phyloP scores from a whole-genome alignment of 2,888 invertebrate species.

The Macrophya annulata region DNA sequence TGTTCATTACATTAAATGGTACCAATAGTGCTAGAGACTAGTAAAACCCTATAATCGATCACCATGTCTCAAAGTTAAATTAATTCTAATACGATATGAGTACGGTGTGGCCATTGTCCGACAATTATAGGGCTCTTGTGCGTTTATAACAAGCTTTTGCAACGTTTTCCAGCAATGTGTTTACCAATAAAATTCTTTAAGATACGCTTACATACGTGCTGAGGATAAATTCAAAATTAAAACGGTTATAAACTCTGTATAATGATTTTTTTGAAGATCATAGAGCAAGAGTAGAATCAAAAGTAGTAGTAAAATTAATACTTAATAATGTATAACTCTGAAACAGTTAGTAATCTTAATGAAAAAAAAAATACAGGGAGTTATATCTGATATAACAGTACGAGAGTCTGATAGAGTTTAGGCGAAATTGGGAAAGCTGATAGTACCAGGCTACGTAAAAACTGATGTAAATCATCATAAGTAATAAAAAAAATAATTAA shows the following conservation, averaged over 20 bases:
- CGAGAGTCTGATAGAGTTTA: no score
- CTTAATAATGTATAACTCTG: no score
- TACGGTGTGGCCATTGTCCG: background rate
- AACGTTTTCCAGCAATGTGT: background rate
- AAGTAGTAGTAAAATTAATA: no score
- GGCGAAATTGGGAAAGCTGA: no score
- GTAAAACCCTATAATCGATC: background rate
- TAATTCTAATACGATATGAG: conserved; percentile 5
- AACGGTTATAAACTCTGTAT: background rate
- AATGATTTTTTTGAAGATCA: background rate
- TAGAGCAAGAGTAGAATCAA: background rate
- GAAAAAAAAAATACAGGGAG: no score
- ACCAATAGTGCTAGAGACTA: background rate
- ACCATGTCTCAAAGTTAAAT: background rate
- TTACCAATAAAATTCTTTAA: background rate
- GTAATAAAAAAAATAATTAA: background rate
- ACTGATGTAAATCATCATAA: background rate
- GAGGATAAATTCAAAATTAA: background rate
- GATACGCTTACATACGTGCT: background rate
- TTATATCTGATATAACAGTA: no score
- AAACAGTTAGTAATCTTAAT: no score
- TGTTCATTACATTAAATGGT: conserved; percentile 10
- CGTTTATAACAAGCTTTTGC: background rate
- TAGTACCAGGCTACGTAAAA: background rate
- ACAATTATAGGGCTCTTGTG: background rate